Percentiles rank a stretch among this genome's conserved stretches.
Evolutionary conservation across 2,888 invertebrate species (phyloP).

Genomic region (Amphiduros pacificus): DNA sequence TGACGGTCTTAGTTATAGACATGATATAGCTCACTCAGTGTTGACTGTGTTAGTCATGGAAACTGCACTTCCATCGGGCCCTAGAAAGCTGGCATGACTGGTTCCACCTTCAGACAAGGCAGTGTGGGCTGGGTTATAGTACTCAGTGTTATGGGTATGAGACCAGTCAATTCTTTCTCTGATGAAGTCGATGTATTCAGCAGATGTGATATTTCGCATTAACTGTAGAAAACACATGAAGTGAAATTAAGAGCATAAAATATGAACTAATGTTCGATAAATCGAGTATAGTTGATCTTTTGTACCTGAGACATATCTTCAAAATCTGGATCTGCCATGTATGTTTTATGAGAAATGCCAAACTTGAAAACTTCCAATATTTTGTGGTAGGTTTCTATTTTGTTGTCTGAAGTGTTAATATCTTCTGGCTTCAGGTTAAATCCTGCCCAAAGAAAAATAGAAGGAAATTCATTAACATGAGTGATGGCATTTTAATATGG

Average conservation of each 20-base stretch:
- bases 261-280: too few relatives aligned
- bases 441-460: too few relatives aligned
- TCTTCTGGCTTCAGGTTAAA: constrained; percentile 32
- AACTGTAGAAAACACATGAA: constrained; percentile 22
- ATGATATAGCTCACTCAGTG: constrained; percentile 44
- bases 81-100: constrained; percentile 48
- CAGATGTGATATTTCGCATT: constrained; percentile 22
- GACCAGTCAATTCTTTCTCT: constrained; percentile 23
- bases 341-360: constrained; percentile 82
- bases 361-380: constrained; percentile 88
- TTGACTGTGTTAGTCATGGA: constrained; percentile 52
- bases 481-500: too few relatives aligned
- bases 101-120: constrained; percentile 39
- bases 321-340: constrained; percentile 80
- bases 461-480: too few relatives aligned
- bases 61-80: constrained; percentile 48
- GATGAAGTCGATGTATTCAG: constrained; percentile 17
- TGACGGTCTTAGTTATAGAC: too few relatives aligned
- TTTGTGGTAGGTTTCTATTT: constrained; percentile 72
- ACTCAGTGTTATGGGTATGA: constrained; percentile 19
- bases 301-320: constrained; percentile 22
- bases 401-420: constrained; percentile 27
- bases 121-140: constrained; percentile 30
- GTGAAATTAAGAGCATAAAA: too few relatives aligned
- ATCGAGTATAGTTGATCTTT: too few relatives aligned